Base-by-base conservation (phyloP, 2,888 invertebrate genomes). In the Fragum sueziense region DNA sequence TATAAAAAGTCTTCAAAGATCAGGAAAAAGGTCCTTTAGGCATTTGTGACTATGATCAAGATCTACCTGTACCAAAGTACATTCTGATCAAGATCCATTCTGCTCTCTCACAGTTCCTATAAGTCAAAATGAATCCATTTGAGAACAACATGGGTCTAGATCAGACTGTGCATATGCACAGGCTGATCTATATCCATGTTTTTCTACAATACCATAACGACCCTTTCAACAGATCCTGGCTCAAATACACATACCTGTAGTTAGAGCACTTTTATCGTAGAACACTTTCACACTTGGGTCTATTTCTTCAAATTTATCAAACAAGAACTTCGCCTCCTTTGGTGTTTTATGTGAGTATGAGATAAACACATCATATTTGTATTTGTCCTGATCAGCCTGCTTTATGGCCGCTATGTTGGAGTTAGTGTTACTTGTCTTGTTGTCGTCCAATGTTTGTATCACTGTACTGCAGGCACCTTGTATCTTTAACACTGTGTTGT, bases 301-400 rank as follows among this genome's bases (percentile, higher is more conserved):
- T 9, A 85, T 69, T n/a, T 80, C 71, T 52, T 82, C 72, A 51
- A 92, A 82, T 6, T 71, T 73, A 0, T 87, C 69, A 20, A 90
- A 74, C n/a, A 92, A 59, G 20, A 77, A 31, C 70, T 88, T 85
- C 17, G 91, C 91, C 68, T 86, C 73, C 7, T 80, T 71, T 4
- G 88, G 80, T 67, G 87, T 85, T 62, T 85, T 86, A 77, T 92
- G 92, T 2, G 89, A 87, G 74, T 92, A 92, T 0, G 92, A 92
- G 11, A 92, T 88, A 81, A 92, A 92, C 14, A 92, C 87, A 84
- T 92, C 92, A 80, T 90, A 92, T 0, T 76, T 34, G 31, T 62
- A 81, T 61, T 78, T 76, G 2, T 67, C 29, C 41, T 31, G 31
- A 4, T 70, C 51, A 37, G 29, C 29, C n/a, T 22, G 20, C 6